Evolutionary conservation across 2,797 vertebrate species (phyloP), one percentile per base, ranked within the genome.

Genomic region (Smutsia gigantea): DNA sequence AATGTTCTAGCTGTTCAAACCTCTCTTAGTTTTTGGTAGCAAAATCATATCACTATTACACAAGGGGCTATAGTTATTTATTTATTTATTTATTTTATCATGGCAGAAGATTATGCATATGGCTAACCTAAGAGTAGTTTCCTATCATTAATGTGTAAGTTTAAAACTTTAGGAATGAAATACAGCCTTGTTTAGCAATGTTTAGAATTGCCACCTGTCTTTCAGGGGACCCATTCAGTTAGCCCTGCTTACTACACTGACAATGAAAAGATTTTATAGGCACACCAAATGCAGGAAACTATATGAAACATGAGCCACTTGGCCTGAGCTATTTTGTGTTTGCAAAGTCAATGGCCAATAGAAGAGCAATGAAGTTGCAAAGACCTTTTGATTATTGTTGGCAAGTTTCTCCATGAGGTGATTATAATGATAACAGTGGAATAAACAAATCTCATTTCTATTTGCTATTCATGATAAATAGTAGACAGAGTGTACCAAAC

Each of bases 351-450:
- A 39, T 87, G 53, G 7, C 68, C 68, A 95, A 94, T 87, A 93
- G 79, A 92, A 57, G 51, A 64, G 39, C 63, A 93, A 93, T 95
- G 86, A 93, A 95, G 39, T 82, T 69, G 39, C 49, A 96, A 92
- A 83, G 79, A 86, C n/a, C 19, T 75, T 95, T 92, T 93, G 88
- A 94, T 95, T 93, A 83, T 93, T 95, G 72, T 95, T 95, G 87
- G 88, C 82, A 75, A 78, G 29, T 66, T 79, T 94, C 5, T 61
- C 68, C 18, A 34, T 64, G 27, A 87, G 61, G 57, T 55, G 39
- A 96, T 64, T n/a, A 71, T 88, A 88, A 37, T 69, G 19, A 46
- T 42, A 59, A 42, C 13, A 74, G 23, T 42, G 21, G 74, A 29
- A 49, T 63, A 79, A 83, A 19, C 61, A 11, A 0, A 31, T 79